Evolutionary conservation across 2,113 vertebrate genomes (phyloP).

Genomic region (Laticauda laticaudata): DNA sequence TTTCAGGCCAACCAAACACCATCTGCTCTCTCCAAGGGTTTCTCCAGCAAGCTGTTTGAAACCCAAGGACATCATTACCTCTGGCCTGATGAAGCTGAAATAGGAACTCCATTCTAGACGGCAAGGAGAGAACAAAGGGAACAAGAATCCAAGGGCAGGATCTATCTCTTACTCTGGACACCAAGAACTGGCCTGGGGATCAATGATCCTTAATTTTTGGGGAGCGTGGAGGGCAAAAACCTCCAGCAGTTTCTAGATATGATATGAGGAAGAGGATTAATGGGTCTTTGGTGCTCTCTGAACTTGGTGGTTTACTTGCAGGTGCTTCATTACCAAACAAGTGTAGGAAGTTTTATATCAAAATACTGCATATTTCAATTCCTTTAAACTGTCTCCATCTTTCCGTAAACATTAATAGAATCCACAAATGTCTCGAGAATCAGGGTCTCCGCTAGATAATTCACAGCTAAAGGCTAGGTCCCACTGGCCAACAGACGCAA

Average conservation of each 20-base stretch:
- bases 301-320: too few species aligned
- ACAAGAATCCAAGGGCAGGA: not conserved
- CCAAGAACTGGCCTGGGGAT: not conserved
- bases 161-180: not conserved
- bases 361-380: too few species aligned
- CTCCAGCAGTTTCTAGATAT: not conserved
- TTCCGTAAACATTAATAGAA: too few species aligned
- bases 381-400: too few species aligned
- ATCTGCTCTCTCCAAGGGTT: not conserved
- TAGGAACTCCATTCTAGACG: not conserved
- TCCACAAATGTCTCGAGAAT: too few species aligned
- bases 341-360: too few species aligned
- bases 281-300: too few species aligned
- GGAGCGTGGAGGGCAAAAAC: too few species aligned
- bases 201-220: not conserved
- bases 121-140: not conserved
- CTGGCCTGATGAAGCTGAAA: not conserved
- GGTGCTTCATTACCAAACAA: too few species aligned
- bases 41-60: not conserved
- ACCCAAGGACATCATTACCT: not conserved
- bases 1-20: not conserved
- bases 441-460: too few species aligned
- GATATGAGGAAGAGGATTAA: not conserved
- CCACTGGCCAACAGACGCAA: too few species aligned
- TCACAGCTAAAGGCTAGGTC: too few species aligned